phyloP scores from a whole-genome alignment of 2,888 invertebrate species.

The Morpho achilles region DNA sequence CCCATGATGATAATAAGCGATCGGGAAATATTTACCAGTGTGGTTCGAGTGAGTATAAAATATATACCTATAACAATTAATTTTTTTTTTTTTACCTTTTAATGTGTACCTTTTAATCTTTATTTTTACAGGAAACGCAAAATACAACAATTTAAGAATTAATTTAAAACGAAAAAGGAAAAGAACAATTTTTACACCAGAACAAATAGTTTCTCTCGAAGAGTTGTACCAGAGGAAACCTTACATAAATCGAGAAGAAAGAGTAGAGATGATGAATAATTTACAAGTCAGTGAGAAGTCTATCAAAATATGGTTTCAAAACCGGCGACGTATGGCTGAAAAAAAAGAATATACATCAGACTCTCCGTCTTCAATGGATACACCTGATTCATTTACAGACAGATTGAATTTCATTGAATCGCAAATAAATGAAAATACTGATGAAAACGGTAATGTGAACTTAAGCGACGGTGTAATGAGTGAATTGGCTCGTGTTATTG shows the following conservation, averaged over 20 bases:
- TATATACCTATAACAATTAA: no score
- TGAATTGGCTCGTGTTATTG: conserved; percentile 41
- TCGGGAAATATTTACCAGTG: not conserved
- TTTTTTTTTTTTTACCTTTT: no score
- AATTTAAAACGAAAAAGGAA: conserved; percentile 77
- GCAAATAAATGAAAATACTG: conserved; percentile 40
- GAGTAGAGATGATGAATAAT: conserved; percentile 81
- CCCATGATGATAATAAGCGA: not conserved
- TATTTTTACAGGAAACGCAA: conserved; percentile 13
- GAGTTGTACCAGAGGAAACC: conserved; percentile 82
- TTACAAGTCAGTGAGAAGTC: conserved; percentile 80
- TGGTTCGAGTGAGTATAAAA: conserved; percentile 3
- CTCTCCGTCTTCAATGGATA: conserved; percentile 24
- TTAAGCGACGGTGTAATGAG: conserved; percentile 43
- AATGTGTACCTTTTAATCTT: not conserved
- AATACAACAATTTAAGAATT: conserved; percentile 5
- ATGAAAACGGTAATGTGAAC: conserved; percentile 46
- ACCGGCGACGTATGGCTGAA: conserved; percentile 80
- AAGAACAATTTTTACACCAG: conserved; percentile 86
- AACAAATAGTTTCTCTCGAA: conserved; percentile 85
- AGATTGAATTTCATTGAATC: conserved; percentile 43
- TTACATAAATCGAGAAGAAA: conserved; percentile 84
- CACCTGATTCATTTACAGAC: conserved; percentile 20
- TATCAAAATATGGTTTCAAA: conserved; percentile 89
- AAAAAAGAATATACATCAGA: conserved; percentile 29